phyloP scores from a whole-genome alignment of 2,888 invertebrate species.

The Plebejus melissa region DNA sequence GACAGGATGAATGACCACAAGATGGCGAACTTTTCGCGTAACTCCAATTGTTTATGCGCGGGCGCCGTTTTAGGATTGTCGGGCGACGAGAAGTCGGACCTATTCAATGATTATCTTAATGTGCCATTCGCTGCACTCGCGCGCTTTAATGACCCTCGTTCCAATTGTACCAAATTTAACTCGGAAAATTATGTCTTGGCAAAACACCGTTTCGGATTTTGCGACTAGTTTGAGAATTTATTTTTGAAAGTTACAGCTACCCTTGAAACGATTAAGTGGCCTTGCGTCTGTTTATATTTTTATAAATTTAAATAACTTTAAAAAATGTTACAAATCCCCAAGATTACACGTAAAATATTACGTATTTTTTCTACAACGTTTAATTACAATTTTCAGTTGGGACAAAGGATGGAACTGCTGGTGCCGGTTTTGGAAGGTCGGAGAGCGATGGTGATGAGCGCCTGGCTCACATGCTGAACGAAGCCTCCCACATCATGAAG shows the following conservation, averaged over 20 bases:
- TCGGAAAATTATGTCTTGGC: constrained; percentile 73
- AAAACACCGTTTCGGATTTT: constrained; percentile 44
- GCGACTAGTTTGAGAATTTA: constrained; percentile 5
- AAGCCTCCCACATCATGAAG: constrained; percentile 95
- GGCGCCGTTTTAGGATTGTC: constrained; percentile 70
- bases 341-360: background rate
- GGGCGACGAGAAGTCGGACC: constrained; percentile 69
- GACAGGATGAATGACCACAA: constrained; percentile 74
- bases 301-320: background rate
- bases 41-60: constrained; percentile 69
- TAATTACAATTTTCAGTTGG: constrained; percentile 75
- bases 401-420: constrained; percentile 87
- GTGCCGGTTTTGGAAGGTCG: constrained; percentile 86
- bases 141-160: constrained; percentile 72
- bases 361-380: background rate
- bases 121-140: constrained; percentile 57
- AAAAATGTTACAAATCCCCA: background rate
- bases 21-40: constrained; percentile 71
- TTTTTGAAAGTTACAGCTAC: background rate
- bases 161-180: constrained; percentile 77
- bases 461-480: constrained; percentile 94
- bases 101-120: constrained; percentile 71
- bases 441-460: constrained; percentile 92
- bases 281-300: background rate
- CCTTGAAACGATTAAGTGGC: background rate